These are phyloP conservation scores for Capromys pilorides DNA, from an alignment of 2,797 vertebrate genomes.

Conservation along the genomic window DNA sequence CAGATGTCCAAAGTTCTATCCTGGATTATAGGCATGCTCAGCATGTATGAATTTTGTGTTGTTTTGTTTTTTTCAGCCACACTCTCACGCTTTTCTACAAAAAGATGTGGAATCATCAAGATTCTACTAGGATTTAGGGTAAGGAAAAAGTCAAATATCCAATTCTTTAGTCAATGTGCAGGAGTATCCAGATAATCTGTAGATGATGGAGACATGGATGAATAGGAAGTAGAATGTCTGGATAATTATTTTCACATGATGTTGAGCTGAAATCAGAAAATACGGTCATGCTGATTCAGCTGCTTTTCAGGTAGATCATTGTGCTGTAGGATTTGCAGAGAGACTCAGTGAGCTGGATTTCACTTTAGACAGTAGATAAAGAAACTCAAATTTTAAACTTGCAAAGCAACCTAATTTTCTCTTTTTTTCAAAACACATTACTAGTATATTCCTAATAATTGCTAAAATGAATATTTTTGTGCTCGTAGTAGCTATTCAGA, in stretches of 20 bases:
- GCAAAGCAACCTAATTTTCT: not conserved
- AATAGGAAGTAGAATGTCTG: not conserved
- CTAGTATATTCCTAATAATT: too few species aligned
- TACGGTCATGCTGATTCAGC: not conserved
- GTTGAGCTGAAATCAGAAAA: not conserved
- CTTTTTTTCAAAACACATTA: too few species aligned
- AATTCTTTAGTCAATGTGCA: not conserved
- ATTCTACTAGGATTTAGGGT: not conserved
- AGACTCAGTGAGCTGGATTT: not conserved
- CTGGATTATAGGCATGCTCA: too few species aligned
- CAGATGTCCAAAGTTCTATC: too few species aligned
- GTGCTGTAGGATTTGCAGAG: not conserved
- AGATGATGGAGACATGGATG: not conserved
- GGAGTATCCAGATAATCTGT: not conserved
- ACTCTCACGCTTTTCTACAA: not conserved
- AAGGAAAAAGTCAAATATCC: not conserved
- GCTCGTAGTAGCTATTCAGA: too few species aligned
- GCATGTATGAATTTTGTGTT: too few species aligned
- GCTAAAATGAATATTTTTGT: too few species aligned
- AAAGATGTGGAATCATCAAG: not conserved
- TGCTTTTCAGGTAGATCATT: not conserved
- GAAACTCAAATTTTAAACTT: not conserved
- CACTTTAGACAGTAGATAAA: not conserved
- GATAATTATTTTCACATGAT: not conserved
- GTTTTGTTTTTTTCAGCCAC: too few species aligned